Evolutionary conservation across 2,113 vertebrate species (phyloP).

Genomic region (Neogale vison): DNA sequence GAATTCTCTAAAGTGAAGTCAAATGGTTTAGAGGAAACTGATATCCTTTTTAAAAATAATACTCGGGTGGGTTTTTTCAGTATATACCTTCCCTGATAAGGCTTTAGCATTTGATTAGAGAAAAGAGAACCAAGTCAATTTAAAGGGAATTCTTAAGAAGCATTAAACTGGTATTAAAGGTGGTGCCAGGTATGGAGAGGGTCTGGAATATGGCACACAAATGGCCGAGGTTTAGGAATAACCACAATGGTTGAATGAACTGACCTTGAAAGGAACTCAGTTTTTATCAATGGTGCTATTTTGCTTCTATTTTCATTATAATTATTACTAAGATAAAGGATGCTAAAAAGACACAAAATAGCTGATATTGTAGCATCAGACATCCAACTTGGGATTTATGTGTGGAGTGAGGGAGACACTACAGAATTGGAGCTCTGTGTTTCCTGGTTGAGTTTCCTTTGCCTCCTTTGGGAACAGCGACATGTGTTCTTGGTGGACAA

Average conservation of each 20-base stretch:
- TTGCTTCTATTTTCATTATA: background rate
- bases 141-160: background rate
- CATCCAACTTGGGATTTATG: no score
- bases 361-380: rapidly evolving
- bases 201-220: no score
- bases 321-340: background rate
- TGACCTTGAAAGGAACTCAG: background rate
- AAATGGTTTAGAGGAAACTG: background rate
- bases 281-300: background rate
- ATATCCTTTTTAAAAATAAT: background rate
- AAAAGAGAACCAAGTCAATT: background rate
- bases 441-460: background rate
- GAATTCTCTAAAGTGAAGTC: background rate
- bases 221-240: background rate
- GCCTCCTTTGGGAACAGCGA: background rate
- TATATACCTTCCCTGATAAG: no score
- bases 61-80: background rate
- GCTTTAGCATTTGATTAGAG: background rate
- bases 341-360: no score
- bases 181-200: no score
- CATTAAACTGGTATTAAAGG: background rate
- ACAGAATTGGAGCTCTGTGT: rapidly evolving
- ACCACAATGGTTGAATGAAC: background rate
- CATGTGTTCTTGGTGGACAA: background rate
- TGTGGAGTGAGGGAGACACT: background rate